Evolutionary conservation across 2,797 vertebrate species (phyloP).

Genomic region (Cossypha dichroa): DNA sequence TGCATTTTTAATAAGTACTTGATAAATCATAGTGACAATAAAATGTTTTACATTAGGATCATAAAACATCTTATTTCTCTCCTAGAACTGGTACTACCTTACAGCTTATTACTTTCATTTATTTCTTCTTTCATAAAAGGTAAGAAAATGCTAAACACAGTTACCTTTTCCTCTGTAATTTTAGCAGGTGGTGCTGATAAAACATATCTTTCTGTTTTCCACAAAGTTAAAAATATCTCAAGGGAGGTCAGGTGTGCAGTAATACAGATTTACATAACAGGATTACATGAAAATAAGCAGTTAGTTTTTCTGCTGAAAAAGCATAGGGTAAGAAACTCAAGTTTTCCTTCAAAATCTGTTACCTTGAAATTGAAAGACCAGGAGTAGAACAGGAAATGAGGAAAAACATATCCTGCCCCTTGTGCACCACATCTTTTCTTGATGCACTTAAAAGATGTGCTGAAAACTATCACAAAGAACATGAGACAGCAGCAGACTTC

Average conservation of each 20-base stretch:
- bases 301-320: constrained; percentile 27
- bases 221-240: constrained; percentile 46
- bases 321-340: neutral
- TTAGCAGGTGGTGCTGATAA: constrained; percentile 1
- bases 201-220: neutral
- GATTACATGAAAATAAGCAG: neutral
- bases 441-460: neutral
- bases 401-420: neutral
- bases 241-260: neutral
- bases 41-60: neutral
- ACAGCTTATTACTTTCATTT: neutral
- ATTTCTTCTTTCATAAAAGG: neutral
- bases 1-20: neutral
- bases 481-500: neutral
- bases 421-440: neutral
- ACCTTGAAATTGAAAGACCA: neutral
- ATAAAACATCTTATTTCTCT: neutral
- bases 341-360: neutral
- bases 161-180: neutral
- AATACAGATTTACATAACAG: constrained; percentile 17
- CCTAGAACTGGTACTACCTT: neutral
- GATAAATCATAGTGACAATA: neutral
- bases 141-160: neutral
- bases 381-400: neutral
- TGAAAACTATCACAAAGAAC: neutral